Evolutionary conservation across 2,797 vertebrate genomes (phyloP).

Genomic region (Lerista edwardsae): DNA sequence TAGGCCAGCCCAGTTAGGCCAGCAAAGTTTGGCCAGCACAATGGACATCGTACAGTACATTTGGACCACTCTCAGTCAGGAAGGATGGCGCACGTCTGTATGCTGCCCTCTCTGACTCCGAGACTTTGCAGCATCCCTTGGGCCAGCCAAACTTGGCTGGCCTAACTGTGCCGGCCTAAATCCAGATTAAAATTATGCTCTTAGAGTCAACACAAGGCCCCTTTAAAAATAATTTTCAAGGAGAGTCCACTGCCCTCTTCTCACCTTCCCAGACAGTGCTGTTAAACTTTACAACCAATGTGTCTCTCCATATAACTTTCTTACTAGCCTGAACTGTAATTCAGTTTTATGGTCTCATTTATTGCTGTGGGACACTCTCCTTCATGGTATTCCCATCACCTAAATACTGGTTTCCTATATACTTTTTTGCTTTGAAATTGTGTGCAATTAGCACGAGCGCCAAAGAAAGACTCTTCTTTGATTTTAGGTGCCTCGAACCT

Average conservation of each 20-base stretch:
- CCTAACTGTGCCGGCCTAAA: too few relatives aligned
- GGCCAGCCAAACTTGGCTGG: too few relatives aligned
- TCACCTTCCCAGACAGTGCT: background rate
- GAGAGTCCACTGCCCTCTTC: background rate
- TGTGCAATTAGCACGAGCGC: background rate
- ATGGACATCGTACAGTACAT: too few relatives aligned
- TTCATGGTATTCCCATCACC: constrained; percentile 19
- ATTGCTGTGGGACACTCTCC: constrained; percentile 11
- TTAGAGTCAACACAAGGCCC: background rate
- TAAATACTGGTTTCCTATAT: constrained; percentile 3
- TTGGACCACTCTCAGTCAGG: too few relatives aligned
- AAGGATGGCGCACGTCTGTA: too few relatives aligned
- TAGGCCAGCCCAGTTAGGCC: too few relatives aligned
- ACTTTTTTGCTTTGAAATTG: constrained; percentile 3
- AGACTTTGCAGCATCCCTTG: too few relatives aligned
- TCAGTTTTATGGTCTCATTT: constrained; percentile 28
- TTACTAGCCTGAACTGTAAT: constrained; percentile 17
- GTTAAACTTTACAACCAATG: constrained; percentile 3
- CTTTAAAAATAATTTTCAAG: constrained; percentile 12
- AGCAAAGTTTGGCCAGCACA: too few relatives aligned
- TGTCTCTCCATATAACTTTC: background rate
- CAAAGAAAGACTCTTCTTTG: background rate
- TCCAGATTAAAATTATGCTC: too few relatives aligned
- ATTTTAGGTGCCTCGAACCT: background rate
- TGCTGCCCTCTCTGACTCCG: too few relatives aligned